Base-by-base conservation (phyloP, 2,113 vertebrate species). In the Nibea albiflora region DNA sequence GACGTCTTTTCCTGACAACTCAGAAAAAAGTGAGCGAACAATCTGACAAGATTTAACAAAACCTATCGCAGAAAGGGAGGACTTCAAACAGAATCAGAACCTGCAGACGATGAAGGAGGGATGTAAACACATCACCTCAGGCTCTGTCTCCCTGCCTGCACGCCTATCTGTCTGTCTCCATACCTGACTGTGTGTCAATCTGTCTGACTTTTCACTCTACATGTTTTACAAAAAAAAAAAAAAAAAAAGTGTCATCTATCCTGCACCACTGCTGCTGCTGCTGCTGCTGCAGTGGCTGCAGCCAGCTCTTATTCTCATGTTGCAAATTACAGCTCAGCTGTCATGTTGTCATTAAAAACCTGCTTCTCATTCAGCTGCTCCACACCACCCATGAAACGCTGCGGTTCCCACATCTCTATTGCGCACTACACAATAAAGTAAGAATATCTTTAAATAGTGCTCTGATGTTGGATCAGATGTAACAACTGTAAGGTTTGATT, bases 31-130 rank as follows among this genome's bases (percentile, higher is more conserved):
- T 19, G 17, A 62, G 60, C 61, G 86, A 88, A 80, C 72, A 87
- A 80, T 84, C 86, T 90, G 91, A 91, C 90, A 92, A 90, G 87
- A 88, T 67, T 91, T 89, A 90, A 90, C 83, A 87, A 93, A 92
- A 90, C 71, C 88, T 73, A 88, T 86, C 42, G 20, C 64, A 7
- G 46, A 80, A 84, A 81, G 86, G 56, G 75, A 87, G 65, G 78
- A 89, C 92, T 91, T 92, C 91, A 93, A 92, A 93, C 91, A 80
- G 79, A 89, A 81, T 88, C 73, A 72, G 76, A 92, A 91, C 63
- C 80, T 85, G 87, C 64, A 77, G 66, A 84, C 49, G n/a, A 89
- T 85, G 84, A 78, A 84, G 71, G 62, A 75, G 46, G 52, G 83
- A 90, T 81, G 73, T 86, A 87, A 88, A 90, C 84, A 81, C 73